These are phyloP conservation scores for Rousettus madagascariensis DNA, from an alignment of 2,797 vertebrate genomes.

Conservation along the genomic window DNA sequence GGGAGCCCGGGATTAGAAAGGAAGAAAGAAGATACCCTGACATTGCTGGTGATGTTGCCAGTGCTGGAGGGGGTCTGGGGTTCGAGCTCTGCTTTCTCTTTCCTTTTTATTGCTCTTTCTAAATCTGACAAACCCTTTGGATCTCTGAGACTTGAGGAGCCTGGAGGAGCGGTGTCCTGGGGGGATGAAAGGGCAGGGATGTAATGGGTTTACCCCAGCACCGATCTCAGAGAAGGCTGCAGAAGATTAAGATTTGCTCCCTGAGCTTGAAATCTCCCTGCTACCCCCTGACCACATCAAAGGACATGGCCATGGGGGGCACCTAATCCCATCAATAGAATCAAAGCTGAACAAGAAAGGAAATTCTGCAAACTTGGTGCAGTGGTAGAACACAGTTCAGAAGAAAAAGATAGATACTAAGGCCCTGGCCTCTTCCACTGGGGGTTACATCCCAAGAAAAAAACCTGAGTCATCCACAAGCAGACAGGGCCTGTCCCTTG, in stretches of 20 bases:
- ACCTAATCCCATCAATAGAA: conserved; percentile 76
- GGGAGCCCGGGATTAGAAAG: conserved; percentile 47
- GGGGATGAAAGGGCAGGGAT: conserved; percentile 75
- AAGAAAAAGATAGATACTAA: neutral
- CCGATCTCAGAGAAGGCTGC: conserved; percentile 46
- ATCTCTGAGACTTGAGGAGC: neutral
- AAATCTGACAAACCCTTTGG: conserved; percentile 62
- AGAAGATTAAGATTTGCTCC: conserved; percentile 77
- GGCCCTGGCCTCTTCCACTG: neutral
- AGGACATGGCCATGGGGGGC: conserved; percentile 28
- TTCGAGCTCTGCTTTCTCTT: conserved; percentile 69
- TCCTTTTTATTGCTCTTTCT: conserved; percentile 65
- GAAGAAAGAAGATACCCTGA: conserved; percentile 62
- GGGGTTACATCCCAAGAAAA: neutral
- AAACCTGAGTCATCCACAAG: neutral
- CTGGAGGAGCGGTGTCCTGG: conserved; percentile 67
- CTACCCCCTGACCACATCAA: conserved; percentile 76
- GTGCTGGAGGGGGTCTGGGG: conserved; percentile 69
- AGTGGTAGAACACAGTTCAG: neutral
- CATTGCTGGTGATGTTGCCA: conserved; percentile 71
- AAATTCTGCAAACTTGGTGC: conserved; percentile 52
- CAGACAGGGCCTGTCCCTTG: neutral
- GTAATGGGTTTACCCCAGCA: conserved; percentile 70
- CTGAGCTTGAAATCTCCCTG: conserved; percentile 58
- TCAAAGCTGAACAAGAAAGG: conserved; percentile 74